Conservation (phyloP, 1,140 invertebrate species). For the Anadara kagoshimensis region DNA sequence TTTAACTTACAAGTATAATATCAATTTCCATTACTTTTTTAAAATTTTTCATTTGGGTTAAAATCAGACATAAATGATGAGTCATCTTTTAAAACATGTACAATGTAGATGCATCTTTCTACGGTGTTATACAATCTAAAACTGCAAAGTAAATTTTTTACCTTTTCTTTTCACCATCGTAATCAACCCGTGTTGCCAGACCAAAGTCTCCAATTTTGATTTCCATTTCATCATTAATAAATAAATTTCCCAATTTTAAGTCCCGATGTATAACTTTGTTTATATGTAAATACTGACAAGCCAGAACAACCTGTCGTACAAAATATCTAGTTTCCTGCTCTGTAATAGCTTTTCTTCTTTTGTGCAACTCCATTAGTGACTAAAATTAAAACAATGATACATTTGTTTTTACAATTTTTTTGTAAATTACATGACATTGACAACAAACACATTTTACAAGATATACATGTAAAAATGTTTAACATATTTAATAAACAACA, state of each 20-base stretch:
- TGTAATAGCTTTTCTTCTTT: constrained; percentile 93
- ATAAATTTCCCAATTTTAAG: constrained; percentile 97
- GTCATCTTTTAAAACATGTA: too few species aligned
- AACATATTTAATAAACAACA: too few species aligned
- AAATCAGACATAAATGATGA: too few species aligned
- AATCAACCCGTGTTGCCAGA: constrained; percentile 92
- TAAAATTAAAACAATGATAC: constrained; percentile 59
- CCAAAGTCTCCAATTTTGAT: constrained; percentile 99
- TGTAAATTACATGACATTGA: too few species aligned
- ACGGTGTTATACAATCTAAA: too few species aligned
- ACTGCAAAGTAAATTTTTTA: too few species aligned
- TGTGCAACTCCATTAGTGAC: constrained; percentile 85
- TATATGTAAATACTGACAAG: constrained; percentile 94
- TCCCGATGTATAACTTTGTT: constrained; percentile 96
- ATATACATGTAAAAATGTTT: too few species aligned
- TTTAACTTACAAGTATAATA: too few species aligned
- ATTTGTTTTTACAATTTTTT: neutral
- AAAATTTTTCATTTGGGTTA: too few species aligned
- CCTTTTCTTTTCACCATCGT: constrained; percentile 87
- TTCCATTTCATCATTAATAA: constrained; percentile 94
- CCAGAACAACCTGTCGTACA: constrained; percentile 92
- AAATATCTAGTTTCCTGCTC: constrained; percentile 97
- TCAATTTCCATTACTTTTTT: too few species aligned
- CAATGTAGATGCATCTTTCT: too few species aligned
- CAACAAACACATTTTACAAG: too few species aligned